Base-by-base conservation (phyloP, 2,888 invertebrate genomes). In the Xestia sexstrigata region DNA sequence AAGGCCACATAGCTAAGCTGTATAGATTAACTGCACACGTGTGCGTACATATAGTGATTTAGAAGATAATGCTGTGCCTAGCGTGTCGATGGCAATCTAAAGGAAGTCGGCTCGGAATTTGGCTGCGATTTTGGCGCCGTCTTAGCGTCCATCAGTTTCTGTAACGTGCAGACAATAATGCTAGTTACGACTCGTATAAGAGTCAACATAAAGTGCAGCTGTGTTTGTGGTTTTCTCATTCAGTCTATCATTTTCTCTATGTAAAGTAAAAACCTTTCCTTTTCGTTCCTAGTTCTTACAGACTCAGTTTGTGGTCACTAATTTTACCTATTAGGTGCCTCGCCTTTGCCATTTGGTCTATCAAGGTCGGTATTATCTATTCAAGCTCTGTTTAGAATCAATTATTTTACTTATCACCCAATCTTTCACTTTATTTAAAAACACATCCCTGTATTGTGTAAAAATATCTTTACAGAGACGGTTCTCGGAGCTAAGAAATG, bases 401-500 rank as follows among this genome's bases (percentile, higher is more conserved):
- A 30, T 20, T 20, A 0, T 23, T 47, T 26, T 58, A 30, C 13
- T 23, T 7, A 20, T 39, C 17, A 58, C 71, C 26, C 15, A 17
- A 45, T 15, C 6, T 30, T 30, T 17, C 20, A 47, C 47, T 7
- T 58, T 13, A 35, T n/a, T 67, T 45, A 52, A 66, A 66, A 83
- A 35, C 60, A 79, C 60, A 35, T 47, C 11, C 30, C 67, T 58
- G 8, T 42, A 62, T 66, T 47, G n/a, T 55, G 65, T n/a, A 84
- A 58, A 78, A 55, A 65, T 49, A 55, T 65, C 49, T 74, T 47
- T 26, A 65, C 23, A 39, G 52, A 42, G 39, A 71, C 66, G 69
- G 80, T 65, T n/a, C 35, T 75, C 68, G 30, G 42, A 63, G 47
- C 68, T 15, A 67, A 62, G 76, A 68, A 82, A 82, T 85, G 63